These are phyloP conservation scores for Halcyon leucocephala DNA, from an alignment of 2,797 vertebrate genomes.

Conservation along the genomic window DNA sequence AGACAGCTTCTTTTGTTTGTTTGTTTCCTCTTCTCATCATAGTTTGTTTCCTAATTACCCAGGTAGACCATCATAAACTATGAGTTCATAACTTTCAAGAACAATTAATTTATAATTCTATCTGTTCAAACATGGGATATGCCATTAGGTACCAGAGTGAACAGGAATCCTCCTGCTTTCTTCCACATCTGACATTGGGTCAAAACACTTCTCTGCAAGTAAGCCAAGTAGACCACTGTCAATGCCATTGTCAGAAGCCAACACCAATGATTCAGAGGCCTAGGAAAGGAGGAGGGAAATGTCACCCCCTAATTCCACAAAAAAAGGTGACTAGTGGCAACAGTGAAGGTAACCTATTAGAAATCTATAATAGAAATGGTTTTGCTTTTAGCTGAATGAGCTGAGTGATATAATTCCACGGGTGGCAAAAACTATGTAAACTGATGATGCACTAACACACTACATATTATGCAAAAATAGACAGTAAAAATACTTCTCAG, in stretches of 20 bases:
- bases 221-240: not conserved
- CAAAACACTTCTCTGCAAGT: not conserved
- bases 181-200: not conserved
- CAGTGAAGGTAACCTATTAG: not conserved
- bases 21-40: not conserved
- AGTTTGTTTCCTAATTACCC: not conserved
- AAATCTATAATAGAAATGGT: not conserved
- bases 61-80: not conserved
- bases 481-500: not conserved
- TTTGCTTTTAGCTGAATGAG: not conserved
- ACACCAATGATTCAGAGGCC: rapidly evolving
- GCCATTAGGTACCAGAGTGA: not conserved
- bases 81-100: not conserved
- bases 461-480: not conserved
- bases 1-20: not conserved
- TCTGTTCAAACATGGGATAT: not conserved
- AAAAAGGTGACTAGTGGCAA: not conserved
- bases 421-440: not conserved
- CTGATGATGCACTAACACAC: not conserved
- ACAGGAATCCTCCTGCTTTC: not conserved
- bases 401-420: not conserved
- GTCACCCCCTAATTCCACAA: not conserved
- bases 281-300: not conserved
- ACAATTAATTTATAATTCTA: not conserved
- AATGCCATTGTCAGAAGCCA: not conserved